Percentiles rank a stretch among this genome's conserved stretches.
Evolutionary conservation across 1,140 invertebrate genomes (phyloP).

Genomic region (Dufourea novaeangliae): DNA sequence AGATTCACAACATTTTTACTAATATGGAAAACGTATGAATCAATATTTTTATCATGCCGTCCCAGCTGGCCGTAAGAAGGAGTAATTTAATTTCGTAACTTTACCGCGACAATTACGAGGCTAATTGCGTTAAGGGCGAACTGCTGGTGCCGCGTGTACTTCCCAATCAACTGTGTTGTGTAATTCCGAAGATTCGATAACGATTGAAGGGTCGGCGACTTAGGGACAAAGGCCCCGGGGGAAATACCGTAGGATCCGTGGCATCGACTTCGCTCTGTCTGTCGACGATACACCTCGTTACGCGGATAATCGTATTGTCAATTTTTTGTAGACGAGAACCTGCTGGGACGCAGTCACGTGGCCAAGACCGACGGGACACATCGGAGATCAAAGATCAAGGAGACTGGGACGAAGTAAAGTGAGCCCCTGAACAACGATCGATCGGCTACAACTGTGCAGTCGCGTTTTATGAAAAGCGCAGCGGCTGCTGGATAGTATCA

Average conservation of each 20-base stretch:
- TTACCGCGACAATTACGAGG: conserved; percentile 15
- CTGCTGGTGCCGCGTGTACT: conserved; percentile 5
- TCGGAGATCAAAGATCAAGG: conserved; percentile 65
- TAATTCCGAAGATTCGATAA: conserved; percentile 45
- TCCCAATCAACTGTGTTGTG: conserved; percentile 23
- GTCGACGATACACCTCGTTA: conserved; percentile 62
- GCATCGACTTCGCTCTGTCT: conserved; percentile 22
- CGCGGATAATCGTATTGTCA: conserved; percentile 57
- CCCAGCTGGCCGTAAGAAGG: background rate
- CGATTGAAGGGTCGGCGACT: conserved; percentile 29
- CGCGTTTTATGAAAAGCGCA: background rate
- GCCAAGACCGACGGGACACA: conserved; percentile 38
- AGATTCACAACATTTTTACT: background rate
- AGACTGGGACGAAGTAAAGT: conserved; percentile 25
- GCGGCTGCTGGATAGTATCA: background rate
- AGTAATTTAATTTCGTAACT: conserved; percentile 34
- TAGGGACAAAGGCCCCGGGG: conserved; percentile 2
- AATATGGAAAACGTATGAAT: background rate
- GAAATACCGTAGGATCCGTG: background rate
- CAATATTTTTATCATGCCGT: background rate
- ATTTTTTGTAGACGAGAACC: conserved; percentile 45
- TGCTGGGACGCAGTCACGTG: conserved; percentile 54
- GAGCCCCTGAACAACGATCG: background rate
- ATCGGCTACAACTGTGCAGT: background rate
- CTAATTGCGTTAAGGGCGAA: conserved; percentile 20